Base-by-base conservation (phyloP, 2,888 invertebrate species). In the Poecilobothrus nobilitatus region DNA sequence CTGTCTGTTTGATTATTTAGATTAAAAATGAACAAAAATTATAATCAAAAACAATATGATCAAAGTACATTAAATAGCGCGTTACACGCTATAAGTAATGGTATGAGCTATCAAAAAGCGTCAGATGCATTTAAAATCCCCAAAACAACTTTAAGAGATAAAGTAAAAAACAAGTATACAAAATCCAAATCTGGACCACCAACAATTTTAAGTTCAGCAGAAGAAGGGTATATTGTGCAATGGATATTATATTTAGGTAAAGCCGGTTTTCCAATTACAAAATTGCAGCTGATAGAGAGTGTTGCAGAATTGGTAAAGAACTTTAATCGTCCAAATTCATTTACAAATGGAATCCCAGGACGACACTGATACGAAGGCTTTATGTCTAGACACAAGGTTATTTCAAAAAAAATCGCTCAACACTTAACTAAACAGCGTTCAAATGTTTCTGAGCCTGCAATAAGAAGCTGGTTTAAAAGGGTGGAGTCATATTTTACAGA, bases 231-330 rank as follows among this genome's bases (percentile, higher is more conserved):
- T 15, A 15, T 74, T 27, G 73, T 73, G 15, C 71, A 66, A 20
- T 78, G 76, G 77, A 73, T 77, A 53, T 21, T 74, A 2, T 69
- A 71, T 21, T 71, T 74, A 63, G 74, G 73, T 27, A 73, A 75
- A 37, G 68, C 73, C 61, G 77, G 77, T 20, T 76, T 78, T 72
- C 77, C 77, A n/a, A 70, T 77, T 1, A 76, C 76, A 2, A 77
- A 77, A 73, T 72, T 71, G 0, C 73, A 77, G 68, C 70, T 79
- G 15, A 67, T 78, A 10, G 73, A 76, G 62, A 75, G 74, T 69
- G 76, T 77, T 5, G 72, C 75, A 63, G 73, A 74, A n/a, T 34
- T 67, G 33, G 61, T 74, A 15, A 71, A 74, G 22, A 72, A 72
- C 72, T 27, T 75, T 70, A 27, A 74, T 71, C 44, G 69, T 20